Base-by-base conservation (phyloP, 2,888 invertebrate species). In the Harpalus rufipes region DNA sequence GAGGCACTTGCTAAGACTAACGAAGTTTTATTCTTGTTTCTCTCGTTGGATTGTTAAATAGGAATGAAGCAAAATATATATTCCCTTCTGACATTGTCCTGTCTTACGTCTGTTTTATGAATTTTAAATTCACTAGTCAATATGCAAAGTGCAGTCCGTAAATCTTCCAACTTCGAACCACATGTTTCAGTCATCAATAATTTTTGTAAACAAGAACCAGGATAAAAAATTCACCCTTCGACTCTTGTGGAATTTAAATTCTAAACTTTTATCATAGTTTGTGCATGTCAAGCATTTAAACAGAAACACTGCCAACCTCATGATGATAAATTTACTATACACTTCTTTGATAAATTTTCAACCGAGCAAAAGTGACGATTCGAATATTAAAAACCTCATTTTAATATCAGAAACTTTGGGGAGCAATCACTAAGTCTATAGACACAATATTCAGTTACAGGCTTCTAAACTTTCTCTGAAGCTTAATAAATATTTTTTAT, bases 171-270 rank as follows among this genome's bases (percentile, higher is more conserved):
- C 25, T 78, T 58, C 18, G 74, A 74, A 58, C 78, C 78, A 78
- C 78, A 78, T 78, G 78, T 78, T 78, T 44, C 58, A 78, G 78
- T 58, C 78, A 78, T 78, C 78, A 78, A 78, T 58, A 78, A 78
- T 78, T 78, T 78, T 78, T 78, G 78, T 78, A 78, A 78, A 78
- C 78, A 78, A 78, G 78, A 58, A 8, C 14, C 32, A 58, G 56
- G 78, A 78, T 78, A 78, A 78, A 78, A 78, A 78, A 78, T 56
- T 78, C 58, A 58, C 25, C 32, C 58, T 78, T 58, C 56, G 58
- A 78, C 78, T 58, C 78, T 78, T 56, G 16, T 25, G 18, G 78
- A 78, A 78, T 78, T 78, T 78, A 58, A 78, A 78, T 78, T 78
- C 56, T 21, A n/a, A 25, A 78, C 78, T 78, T 58, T 56, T 78